Evolutionary conservation across 37 sponge, comb jelly and placozoan genomes (phyloP).

Genomic region (Cliona cf. orientalis): DNA sequence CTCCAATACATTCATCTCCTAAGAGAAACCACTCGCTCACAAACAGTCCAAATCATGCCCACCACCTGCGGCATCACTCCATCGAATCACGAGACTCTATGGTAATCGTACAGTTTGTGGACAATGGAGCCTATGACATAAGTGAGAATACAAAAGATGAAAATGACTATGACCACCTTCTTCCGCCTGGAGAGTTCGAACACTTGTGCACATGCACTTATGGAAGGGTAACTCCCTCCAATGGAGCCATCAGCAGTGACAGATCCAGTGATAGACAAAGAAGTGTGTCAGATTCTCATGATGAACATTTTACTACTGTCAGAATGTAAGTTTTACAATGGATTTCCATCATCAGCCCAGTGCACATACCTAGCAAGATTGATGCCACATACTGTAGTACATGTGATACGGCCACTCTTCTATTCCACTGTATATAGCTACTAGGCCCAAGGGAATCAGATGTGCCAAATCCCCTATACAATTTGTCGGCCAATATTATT

Average conservation of each 20-base stretch:
- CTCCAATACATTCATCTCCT: background rate
- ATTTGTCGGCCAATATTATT: too few relatives aligned
- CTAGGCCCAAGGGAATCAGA: too few relatives aligned
- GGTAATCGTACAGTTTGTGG: constrained; percentile 37
- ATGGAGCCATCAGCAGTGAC: too few relatives aligned
- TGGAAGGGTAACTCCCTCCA: constrained; percentile 3
- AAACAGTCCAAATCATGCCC: background rate
- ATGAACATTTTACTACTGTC: background rate
- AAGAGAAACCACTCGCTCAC: too few relatives aligned
- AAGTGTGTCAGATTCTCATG: background rate
- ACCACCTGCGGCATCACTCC: constrained; percentile 8
- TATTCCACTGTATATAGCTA: too few relatives aligned
- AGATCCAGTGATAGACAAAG: background rate
- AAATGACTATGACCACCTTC: constrained; percentile 15
- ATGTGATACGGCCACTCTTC: too few relatives aligned
- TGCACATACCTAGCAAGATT: too few relatives aligned
- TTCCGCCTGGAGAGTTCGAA: constrained; percentile 9
- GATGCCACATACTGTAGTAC: too few relatives aligned
- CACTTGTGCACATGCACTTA: constrained; percentile 28
- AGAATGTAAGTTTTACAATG: constrained; percentile 10
- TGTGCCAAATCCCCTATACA: too few relatives aligned
- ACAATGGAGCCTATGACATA: constrained; percentile 1
- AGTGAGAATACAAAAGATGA: background rate
- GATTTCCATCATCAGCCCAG: too few relatives aligned
- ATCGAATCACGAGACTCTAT: constrained; percentile 18